Evolutionary conservation across 2,888 invertebrate genomes (phyloP).

Genomic region (Steromphala cineraria): DNA sequence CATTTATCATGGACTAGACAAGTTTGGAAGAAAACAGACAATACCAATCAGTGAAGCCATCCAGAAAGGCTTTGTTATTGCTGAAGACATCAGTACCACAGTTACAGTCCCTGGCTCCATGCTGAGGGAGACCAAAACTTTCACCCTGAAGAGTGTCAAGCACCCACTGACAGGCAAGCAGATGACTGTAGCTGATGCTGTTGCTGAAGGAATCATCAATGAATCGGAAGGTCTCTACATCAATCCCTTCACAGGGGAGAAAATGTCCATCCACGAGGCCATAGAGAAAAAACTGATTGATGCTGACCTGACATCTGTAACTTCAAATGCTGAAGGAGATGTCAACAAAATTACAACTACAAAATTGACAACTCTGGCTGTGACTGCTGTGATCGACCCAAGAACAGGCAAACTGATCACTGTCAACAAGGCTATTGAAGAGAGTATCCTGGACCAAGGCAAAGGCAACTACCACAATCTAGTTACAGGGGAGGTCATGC

Average conservation of each 20-base stretch:
- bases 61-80: constrained; percentile 83
- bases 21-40: constrained; percentile 80
- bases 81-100: constrained; percentile 88
- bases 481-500: constrained; percentile 80
- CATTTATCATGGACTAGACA: constrained; percentile 78
- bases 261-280: constrained; percentile 88
- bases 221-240: constrained; percentile 79
- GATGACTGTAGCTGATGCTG: constrained; percentile 91
- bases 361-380: constrained; percentile 67
- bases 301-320: constrained; percentile 64
- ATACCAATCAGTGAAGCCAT: constrained; percentile 90
- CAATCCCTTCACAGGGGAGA: constrained; percentile 87
- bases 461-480: constrained; percentile 81
- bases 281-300: constrained; percentile 85
- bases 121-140: constrained; percentile 67
- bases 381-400: constrained; percentile 81
- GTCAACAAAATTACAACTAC: constrained; percentile 83
- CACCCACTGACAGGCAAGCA: constrained; percentile 81
- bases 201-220: constrained; percentile 91
- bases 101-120: constrained; percentile 92
- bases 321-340: constrained; percentile 88
- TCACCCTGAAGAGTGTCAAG: constrained; percentile 78
- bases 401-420: constrained; percentile 84
- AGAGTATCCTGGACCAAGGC: constrained; percentile 91
- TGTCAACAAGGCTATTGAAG: constrained; percentile 93